Conservation (phyloP, 2,797 vertebrate genomes). For the Babyrousa celebensis region DNA sequence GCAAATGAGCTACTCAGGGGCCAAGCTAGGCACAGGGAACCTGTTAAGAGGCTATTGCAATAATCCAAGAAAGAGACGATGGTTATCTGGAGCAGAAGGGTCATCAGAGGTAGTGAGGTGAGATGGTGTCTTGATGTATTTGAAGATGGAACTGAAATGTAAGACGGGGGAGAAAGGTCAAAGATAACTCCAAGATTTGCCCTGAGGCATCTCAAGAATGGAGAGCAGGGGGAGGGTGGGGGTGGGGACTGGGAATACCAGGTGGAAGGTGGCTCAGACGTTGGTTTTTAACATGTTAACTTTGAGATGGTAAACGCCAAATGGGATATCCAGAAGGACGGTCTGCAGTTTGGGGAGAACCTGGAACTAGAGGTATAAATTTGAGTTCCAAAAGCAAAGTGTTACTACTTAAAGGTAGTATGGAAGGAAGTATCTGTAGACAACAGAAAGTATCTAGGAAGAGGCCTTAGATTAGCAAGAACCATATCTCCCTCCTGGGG, state of each 20-base stretch:
- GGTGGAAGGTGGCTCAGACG: not conserved
- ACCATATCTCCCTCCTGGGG: not conserved
- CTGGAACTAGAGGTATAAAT: not conserved
- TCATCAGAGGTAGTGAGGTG: too few species aligned
- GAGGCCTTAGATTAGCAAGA: not conserved
- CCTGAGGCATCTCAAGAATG: not conserved
- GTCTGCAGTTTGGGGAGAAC: not conserved
- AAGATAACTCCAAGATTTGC: not conserved
- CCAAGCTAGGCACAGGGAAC: not conserved
- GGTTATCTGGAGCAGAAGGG: not conserved
- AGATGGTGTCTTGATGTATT: not conserved
- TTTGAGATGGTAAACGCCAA: not conserved
- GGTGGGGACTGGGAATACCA: not conserved
- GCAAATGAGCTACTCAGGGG: not conserved
- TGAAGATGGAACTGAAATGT: not conserved
- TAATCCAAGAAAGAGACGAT: not conserved
- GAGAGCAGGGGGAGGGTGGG: not conserved
- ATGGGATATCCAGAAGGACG: not conserved
- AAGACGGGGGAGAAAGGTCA: not conserved
- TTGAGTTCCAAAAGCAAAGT: not conserved
- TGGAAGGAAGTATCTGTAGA: not conserved
- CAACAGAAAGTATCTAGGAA: not conserved
- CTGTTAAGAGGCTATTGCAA: not conserved
- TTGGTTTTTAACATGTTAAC: not conserved
- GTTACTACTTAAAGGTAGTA: not conserved